A percentile compares a stretch with the other conserved stretches of the same genome.
Conservation (phyloP, 1,140 invertebrate genomes). For the Geopemphigus sp. region DNA sequence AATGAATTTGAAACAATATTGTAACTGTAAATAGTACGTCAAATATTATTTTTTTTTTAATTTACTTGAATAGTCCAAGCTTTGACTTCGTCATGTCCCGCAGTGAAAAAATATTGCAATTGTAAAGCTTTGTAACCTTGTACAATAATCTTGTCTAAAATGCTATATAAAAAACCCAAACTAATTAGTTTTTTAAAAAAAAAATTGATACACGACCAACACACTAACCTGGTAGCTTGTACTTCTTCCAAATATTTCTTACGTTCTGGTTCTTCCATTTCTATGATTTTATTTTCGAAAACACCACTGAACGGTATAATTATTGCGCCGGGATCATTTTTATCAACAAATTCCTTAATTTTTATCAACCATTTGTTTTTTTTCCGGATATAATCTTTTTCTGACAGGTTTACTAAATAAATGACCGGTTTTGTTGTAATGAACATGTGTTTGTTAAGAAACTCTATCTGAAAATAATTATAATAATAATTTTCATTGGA, state of each 20-base stretch:
- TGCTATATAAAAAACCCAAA: slow-evolving; percentile 59
- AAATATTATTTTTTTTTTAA: slow-evolving; percentile 23
- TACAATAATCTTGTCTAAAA: slow-evolving; percentile 95
- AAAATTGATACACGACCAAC: no score
- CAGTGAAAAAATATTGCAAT: slow-evolving; percentile 96
- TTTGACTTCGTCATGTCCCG: slow-evolving; percentile 96
- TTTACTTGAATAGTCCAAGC: slow-evolving; percentile 97
- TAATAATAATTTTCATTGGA: slow-evolving; percentile 48
- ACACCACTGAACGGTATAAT: slow-evolving; percentile 94
- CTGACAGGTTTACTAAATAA: slow-evolving; percentile 95
- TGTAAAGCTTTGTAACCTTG: slow-evolving; percentile 95
- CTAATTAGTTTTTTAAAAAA: background rate
- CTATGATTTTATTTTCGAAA: slow-evolving; percentile 82
- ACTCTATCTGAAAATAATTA: slow-evolving; percentile 78
- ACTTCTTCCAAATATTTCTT: slow-evolving; percentile 76
- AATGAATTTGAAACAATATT: slow-evolving; percentile 53
- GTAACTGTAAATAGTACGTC: background rate
- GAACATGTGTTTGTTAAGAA: slow-evolving; percentile 94
- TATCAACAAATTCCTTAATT: slow-evolving; percentile 99
- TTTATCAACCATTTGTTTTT: slow-evolving; percentile 99
- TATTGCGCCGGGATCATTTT: slow-evolving; percentile 88
- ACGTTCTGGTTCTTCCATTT: slow-evolving; percentile 79
- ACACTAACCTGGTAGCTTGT: slow-evolving; percentile 71
- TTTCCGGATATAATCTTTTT: slow-evolving; percentile 97
- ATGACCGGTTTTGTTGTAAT: slow-evolving; percentile 98